Evolutionary conservation across 2,797 vertebrate species (phyloP).

Genomic region (Karalla daura): DNA sequence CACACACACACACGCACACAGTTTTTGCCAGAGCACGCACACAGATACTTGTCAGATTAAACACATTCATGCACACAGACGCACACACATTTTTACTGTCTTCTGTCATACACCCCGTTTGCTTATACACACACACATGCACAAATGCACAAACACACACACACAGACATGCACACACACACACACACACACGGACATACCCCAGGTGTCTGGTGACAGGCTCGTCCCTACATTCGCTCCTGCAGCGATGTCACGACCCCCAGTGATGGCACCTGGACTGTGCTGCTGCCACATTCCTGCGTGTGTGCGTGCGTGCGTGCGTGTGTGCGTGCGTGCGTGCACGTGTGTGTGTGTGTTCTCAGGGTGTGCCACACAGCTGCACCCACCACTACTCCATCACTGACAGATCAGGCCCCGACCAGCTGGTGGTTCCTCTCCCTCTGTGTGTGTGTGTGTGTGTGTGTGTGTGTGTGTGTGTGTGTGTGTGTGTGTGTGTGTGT

Average conservation of each 20-base stretch:
- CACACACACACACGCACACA: neutral
- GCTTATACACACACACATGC: neutral
- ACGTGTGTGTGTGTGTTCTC: neutral
- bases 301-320: slow-evolving; percentile 10
- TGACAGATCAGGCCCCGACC: slow-evolving; percentile 22
- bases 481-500: neutral
- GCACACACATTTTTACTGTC: slow-evolving; percentile 11
- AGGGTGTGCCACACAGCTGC: slow-evolving; percentile 54
- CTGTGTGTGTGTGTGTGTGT: neutral
- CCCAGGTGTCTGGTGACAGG: slow-evolving; percentile 40
- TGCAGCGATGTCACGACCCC: slow-evolving; percentile 37
- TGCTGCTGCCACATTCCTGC: slow-evolving; percentile 23
- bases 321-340: slow-evolving; percentile 14
- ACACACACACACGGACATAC: neutral
- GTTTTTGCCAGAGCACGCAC: neutral
- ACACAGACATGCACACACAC: slow-evolving; percentile 9
- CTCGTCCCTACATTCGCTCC: slow-evolving; percentile 33
- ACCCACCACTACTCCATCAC: slow-evolving; percentile 16
- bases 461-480: neutral
- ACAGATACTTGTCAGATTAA: neutral
- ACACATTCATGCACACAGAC: neutral
- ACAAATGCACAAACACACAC: slow-evolving; percentile 11
- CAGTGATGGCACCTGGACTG: slow-evolving; percentile 31
- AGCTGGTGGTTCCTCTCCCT: neutral
- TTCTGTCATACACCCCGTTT: neutral